Base-by-base conservation (phyloP, 2,797 vertebrate genomes). In the Chaetophractus vellerosus region DNA sequence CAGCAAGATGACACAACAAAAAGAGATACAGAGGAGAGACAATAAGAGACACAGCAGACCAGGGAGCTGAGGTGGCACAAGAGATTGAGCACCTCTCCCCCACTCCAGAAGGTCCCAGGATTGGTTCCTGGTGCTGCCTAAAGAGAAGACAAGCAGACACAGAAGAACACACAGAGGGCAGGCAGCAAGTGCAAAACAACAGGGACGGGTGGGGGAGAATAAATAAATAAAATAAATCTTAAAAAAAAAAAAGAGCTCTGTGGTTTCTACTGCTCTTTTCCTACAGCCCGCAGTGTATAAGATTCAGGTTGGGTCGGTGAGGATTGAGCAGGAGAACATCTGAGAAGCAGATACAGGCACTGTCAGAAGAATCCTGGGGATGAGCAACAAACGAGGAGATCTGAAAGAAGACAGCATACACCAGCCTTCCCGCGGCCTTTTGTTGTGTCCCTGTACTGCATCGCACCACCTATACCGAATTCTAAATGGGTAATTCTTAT, bases 251-350 rank as follows among this genome's bases (percentile, higher is more conserved):
- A 74, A 78, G 50, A 78, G 21, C 45, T 72, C 82, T 50, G 38
- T 57, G 91, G 88, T 84, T 90, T 68, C 26, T 0, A 4, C 33
- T 19, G 31, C 63, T 80, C 69, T 92, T 64, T 59, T 55, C 45
- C 88, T 75, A 21, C 45, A 33, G 41, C 16, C 4, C 16, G 15
- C 28, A 10, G 6, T 18, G 11, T 52, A 0, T 14, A n/a, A 23
- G 10, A 36, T 48, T 75, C 48, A 21, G 86, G 50, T 72, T 48
- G 57, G 33, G 36, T 61, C 33, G 19, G 76, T 6, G 81, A 45
- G 2, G 26, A 26, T 38, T 14, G 26, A 33, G 50, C 23, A 24
- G 41, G 45, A 85, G 59, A 23, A 61, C 12, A 21, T 19, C n/a
- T 0, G 14, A 59, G 86, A n/a, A 72, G 23, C 52, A 45, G 86